These are phyloP conservation scores for Himalopsyche anomala DNA, from an alignment of 2,888 invertebrate genomes.

Conservation along the genomic window DNA sequence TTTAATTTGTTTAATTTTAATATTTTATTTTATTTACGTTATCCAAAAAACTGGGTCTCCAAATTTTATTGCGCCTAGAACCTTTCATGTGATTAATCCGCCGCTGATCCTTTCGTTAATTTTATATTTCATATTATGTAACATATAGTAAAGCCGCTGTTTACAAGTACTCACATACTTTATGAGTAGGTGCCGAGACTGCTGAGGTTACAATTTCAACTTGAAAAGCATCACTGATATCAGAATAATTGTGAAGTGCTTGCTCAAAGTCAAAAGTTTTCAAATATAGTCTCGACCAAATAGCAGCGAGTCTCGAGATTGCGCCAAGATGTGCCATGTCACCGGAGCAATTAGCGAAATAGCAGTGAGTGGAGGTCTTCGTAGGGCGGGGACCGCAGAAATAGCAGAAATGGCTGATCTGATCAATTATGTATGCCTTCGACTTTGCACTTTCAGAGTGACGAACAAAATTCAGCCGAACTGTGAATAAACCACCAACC, in stretches of 20 bases:
- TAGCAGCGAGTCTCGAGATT: background rate
- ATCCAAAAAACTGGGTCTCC: too few species aligned
- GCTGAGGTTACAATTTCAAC: too few species aligned
- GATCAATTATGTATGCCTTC: slow-evolving; percentile 15
- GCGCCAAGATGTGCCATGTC: slow-evolving; percentile 19
- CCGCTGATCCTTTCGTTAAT: too few species aligned
- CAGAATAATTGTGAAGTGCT: background rate
- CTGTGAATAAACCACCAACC: slow-evolving; percentile 31
- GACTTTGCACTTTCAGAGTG: slow-evolving; percentile 36
- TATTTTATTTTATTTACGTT: too few species aligned
- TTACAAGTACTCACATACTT: too few species aligned
- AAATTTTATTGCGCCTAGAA: too few species aligned
- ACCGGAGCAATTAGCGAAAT: slow-evolving; percentile 40
- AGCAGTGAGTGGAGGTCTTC: background rate
- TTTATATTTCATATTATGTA: too few species aligned
- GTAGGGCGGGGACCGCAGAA: slow-evolving; percentile 27
- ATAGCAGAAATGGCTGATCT: slow-evolving; percentile 41
- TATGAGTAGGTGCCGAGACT: too few species aligned
- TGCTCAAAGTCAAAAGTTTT: slow-evolving; percentile 5
- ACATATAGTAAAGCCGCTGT: too few species aligned
- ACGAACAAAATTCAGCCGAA: slow-evolving; percentile 34
- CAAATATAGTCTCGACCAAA: slow-evolving; percentile 1
- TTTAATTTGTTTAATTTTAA: too few species aligned
- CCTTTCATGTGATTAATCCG: too few species aligned
- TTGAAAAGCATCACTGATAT: background rate